Percentiles rank a stretch among this genome's conserved stretches.
Conservation (phyloP, 2,113 vertebrate genomes). For the Trochalopteron elliotii region DNA sequence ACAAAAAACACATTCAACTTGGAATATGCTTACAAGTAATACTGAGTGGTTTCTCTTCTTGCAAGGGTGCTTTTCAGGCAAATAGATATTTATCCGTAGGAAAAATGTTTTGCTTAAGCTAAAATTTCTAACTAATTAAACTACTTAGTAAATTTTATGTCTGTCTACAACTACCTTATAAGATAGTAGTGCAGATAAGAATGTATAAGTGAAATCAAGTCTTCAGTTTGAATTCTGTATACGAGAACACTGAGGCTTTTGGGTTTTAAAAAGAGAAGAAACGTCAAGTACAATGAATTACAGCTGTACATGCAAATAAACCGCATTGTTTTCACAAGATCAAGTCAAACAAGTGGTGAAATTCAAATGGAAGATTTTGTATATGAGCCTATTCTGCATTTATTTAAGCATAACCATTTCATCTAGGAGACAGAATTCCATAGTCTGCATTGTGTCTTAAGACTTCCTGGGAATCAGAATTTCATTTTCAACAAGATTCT, state of each 20-base stretch:
- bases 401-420: background rate
- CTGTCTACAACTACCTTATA: background rate
- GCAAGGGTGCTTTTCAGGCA: background rate
- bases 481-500: background rate
- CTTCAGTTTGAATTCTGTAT: background rate
- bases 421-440: background rate
- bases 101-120: background rate
- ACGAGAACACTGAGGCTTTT: background rate
- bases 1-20: background rate
- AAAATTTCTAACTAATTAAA: constrained; percentile 26
- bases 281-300: background rate
- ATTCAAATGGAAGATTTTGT: background rate
- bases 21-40: background rate
- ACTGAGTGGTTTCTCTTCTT: background rate
- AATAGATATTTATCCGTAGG: background rate
- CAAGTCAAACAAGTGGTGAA: background rate
- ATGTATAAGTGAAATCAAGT: background rate
- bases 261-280: background rate
- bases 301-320: background rate
- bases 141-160: background rate
- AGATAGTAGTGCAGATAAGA: background rate
- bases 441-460: background rate
- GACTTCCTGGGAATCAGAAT: background rate
- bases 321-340: background rate
- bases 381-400: background rate